Percentiles rank a stretch among this genome's conserved stretches.
phyloP scores from a whole-genome alignment of 2,797 vertebrate genomes.

The Mionectes olivaceus region DNA sequence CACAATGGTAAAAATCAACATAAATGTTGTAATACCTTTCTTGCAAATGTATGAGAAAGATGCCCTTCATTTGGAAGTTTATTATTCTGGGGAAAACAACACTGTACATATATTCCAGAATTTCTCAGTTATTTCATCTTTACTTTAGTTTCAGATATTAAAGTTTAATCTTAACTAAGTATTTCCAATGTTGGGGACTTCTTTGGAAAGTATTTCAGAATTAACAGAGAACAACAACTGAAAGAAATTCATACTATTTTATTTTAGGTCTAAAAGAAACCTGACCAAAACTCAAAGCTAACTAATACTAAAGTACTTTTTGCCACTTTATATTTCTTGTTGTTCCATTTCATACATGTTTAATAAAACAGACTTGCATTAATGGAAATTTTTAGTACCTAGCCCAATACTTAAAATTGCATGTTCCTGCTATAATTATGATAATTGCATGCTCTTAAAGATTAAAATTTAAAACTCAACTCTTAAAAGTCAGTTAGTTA shows the following conservation, averaged over 20 bases:
- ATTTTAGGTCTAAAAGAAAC: neutral
- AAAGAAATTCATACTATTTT: neutral
- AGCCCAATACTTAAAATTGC: constrained; percentile 11
- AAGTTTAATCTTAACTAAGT: neutral
- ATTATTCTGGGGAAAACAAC: neutral
- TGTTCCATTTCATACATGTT: neutral
- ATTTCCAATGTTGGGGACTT: neutral
- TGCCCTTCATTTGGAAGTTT: neutral
- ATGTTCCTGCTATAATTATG: constrained; percentile 8
- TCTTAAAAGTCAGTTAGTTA: constrained; percentile 39
- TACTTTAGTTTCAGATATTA: neutral
- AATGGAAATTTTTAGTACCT: constrained; percentile 39
- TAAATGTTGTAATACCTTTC: neutral
- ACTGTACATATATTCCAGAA: neutral
- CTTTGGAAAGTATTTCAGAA: neutral
- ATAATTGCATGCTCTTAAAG: constrained; percentile 1
- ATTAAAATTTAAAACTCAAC: constrained; percentile 24
- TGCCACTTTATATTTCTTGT: neutral
- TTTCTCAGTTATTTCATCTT: neutral
- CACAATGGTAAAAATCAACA: neutral
- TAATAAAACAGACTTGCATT: neutral
- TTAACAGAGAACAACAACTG: neutral
- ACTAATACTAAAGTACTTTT: neutral
- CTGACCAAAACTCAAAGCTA: neutral
- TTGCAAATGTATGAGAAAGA: neutral